These are phyloP conservation scores for Carapus acus DNA, from an alignment of 2,797 vertebrate species.

Conservation along the genomic window DNA sequence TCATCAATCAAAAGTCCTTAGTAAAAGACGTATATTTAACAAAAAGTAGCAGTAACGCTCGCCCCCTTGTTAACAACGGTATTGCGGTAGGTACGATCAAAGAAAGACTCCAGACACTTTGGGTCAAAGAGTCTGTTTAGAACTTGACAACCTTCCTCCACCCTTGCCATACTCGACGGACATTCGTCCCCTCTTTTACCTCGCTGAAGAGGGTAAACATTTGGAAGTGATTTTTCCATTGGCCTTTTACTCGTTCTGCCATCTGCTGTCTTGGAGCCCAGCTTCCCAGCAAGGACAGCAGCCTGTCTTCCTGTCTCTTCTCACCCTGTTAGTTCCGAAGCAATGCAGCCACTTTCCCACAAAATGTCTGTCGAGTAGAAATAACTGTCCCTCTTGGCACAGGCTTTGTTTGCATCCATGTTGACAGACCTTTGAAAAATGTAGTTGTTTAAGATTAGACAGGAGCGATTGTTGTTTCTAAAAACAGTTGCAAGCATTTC, in stretches of 20 bases:
- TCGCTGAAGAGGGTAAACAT: conserved; percentile 54
- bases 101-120: conserved; percentile 30
- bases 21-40: not conserved
- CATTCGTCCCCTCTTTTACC: conserved; percentile 48
- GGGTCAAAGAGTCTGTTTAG: conserved; percentile 48
- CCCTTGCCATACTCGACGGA: conserved; percentile 28
- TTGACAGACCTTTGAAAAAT: conserved; percentile 8
- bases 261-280: conserved; percentile 32
- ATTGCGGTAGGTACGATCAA: conserved; percentile 31
- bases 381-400: conserved; percentile 12
- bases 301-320: conserved; percentile 31
- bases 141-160: conserved; percentile 30
- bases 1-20: not conserved
- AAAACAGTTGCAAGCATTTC: not conserved
- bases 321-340: conserved; percentile 8
- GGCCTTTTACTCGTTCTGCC: conserved; percentile 44
- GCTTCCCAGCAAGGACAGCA: conserved; percentile 27
- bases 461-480: not conserved
- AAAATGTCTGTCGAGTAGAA: conserved; percentile 14
- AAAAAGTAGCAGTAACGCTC: conserved; percentile 18
- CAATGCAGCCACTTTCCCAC: conserved; percentile 33
- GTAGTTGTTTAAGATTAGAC: conserved; percentile 13
- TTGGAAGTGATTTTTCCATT: conserved; percentile 62
- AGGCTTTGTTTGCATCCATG: conserved; percentile 28
- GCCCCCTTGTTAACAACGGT: conserved; percentile 18